A percentile compares a stretch with the other conserved stretches of the same genome.
phyloP scores from a whole-genome alignment of 1,140 invertebrate genomes.

The Agraylea sexmaculata region DNA sequence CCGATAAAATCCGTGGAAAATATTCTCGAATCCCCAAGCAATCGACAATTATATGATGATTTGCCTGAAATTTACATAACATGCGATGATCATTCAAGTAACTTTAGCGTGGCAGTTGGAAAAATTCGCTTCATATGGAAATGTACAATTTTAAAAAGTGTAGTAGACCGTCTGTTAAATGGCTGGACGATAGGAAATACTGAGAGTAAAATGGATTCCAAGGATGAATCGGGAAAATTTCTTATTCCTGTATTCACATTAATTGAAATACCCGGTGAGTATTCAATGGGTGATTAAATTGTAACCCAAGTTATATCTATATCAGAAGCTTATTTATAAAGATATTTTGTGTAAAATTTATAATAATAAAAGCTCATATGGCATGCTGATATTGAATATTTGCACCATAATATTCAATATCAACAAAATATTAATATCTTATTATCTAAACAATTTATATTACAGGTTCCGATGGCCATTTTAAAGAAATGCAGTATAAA shows the following conservation, averaged over 20 bases:
- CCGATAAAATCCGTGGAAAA: conserved; percentile 25
- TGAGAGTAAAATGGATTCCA: conserved; percentile 27
- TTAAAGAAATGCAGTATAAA: not conserved
- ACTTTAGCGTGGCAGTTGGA: conserved; percentile 8
- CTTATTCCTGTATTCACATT: conserved; percentile 40
- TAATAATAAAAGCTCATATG: no score
- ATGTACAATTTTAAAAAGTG: conserved; percentile 36
- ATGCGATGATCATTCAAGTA: not conserved
- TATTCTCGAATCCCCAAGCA: conserved; percentile 2
- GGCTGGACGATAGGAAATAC: conserved; percentile 40
- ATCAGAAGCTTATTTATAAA: not conserved
- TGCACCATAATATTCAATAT: not conserved
- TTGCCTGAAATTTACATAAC: conserved; percentile 12
- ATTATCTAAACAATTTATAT: not conserved
- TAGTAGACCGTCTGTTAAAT: conserved; percentile 34
- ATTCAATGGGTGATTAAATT: not conserved
- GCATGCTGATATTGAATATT: no score
- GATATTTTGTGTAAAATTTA: not conserved
- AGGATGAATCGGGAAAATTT: conserved; percentile 28
- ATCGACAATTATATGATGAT: not conserved
- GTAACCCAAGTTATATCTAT: not conserved
- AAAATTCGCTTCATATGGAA: conserved; percentile 39
- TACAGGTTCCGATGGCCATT: not conserved
- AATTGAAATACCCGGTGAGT: conserved; percentile 32
- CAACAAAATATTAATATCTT: not conserved